These are phyloP conservation scores for Congeria kusceri DNA, from an alignment of 2,888 invertebrate genomes.

Conservation along the genomic window DNA sequence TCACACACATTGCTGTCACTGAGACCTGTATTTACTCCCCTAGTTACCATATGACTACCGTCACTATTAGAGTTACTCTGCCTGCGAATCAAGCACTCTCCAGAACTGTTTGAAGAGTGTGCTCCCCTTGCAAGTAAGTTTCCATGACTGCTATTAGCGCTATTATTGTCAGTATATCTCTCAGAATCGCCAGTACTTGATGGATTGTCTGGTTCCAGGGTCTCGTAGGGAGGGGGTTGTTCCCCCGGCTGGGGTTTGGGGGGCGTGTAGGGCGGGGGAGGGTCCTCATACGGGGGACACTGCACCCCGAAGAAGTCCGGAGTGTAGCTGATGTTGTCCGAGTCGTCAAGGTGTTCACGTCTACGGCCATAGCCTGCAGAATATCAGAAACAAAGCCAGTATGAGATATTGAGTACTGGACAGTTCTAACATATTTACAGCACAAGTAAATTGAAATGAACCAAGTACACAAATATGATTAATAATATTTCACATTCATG, in stretches of 20 bases:
- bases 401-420: too few species aligned
- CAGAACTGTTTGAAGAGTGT: neutral
- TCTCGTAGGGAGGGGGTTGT: conserved; percentile 83
- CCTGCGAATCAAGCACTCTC: neutral
- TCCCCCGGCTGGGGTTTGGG: conserved; percentile 81
- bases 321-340: conserved; percentile 80
- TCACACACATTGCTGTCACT: neutral
- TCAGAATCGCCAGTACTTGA: neutral
- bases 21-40: conserved; percentile 1
- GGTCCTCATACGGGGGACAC: conserved; percentile 83
- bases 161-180: neutral
- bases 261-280: conserved; percentile 84
- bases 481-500: too few species aligned
- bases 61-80: conserved; percentile 1
- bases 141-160: neutral
- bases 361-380: conserved; percentile 71
- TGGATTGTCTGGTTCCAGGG: conserved; percentile 6
- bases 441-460: too few species aligned
- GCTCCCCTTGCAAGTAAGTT: neutral
- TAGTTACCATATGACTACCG: neutral
- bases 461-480: too few species aligned
- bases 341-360: conserved; percentile 75
- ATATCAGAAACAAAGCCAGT: too few species aligned
- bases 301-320: conserved; percentile 80
- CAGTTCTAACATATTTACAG: too few species aligned